phyloP scores from a whole-genome alignment of 2,888 invertebrate species.

The Ametastegia equiseti region DNA sequence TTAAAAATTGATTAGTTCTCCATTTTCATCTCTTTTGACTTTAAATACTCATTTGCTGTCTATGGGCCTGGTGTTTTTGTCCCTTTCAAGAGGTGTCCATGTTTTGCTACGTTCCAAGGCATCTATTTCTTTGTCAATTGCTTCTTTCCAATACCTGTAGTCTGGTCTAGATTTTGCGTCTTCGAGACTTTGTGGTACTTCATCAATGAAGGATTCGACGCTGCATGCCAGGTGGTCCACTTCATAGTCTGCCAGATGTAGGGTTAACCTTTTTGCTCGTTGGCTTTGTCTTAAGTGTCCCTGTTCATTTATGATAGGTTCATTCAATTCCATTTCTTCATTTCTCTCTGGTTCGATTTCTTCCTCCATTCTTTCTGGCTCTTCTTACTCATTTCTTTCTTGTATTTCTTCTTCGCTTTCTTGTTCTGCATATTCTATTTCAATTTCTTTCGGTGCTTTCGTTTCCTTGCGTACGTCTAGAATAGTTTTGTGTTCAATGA shows the following conservation, averaged over 20 bases:
- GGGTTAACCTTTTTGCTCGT: too few relatives aligned
- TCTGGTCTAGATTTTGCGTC: background rate
- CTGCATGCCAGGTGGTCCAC: background rate
- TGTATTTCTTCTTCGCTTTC: too few relatives aligned
- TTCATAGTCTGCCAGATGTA: too few relatives aligned
- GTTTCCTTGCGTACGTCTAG: background rate
- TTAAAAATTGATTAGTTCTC: slow-evolving; percentile 47
- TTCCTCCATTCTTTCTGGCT: too few relatives aligned
- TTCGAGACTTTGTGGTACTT: background rate
- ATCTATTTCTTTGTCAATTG: slow-evolving; percentile 41
- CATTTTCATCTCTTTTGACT: slow-evolving; percentile 51
- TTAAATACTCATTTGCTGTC: slow-evolving; percentile 30
- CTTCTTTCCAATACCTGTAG: slow-evolving; percentile 31
- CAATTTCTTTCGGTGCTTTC: background rate
- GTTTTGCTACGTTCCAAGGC: slow-evolving; percentile 35
- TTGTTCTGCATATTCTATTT: background rate
- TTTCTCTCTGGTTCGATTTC: too few relatives aligned
- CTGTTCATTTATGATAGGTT: too few relatives aligned
- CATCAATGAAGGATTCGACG: background rate
- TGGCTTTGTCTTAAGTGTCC: too few relatives aligned
- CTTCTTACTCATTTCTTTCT: too few relatives aligned
- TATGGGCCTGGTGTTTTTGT: background rate
- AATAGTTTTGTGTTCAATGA: too few relatives aligned
- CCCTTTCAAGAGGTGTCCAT: slow-evolving; percentile 24
- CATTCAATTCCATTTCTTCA: too few relatives aligned